These are phyloP conservation scores for Lasius fuliginosus DNA, from an alignment of 2,888 invertebrate species.

Conservation along the genomic window DNA sequence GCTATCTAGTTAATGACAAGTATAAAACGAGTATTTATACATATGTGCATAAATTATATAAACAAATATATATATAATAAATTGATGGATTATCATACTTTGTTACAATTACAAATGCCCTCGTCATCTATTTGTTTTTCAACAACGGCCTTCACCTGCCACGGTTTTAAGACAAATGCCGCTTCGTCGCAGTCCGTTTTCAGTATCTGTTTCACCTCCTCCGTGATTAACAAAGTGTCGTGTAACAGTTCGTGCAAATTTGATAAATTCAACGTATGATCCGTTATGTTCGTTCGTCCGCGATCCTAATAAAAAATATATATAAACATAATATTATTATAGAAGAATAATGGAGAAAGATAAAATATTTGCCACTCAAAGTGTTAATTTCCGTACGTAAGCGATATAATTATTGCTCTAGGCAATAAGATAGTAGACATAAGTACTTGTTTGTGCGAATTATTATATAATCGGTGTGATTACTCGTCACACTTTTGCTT, in stretches of 20 bases:
- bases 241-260: constrained; percentile 74
- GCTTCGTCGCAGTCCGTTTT: constrained; percentile 81
- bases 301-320: constrained; percentile 60
- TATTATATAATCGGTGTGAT: constrained; percentile 1
- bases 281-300: constrained; percentile 33
- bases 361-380: constrained; percentile 70
- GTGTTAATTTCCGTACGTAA: constrained; percentile 74
- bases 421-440: neutral
- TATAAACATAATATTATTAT: constrained; percentile 39
- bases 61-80: constrained; percentile 7
- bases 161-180: constrained; percentile 80
- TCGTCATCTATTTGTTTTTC: constrained; percentile 72
- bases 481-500: constrained; percentile 2
- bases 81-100: constrained; percentile 74
- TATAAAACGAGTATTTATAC: constrained; percentile 5
- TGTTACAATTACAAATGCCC: constrained; percentile 78
- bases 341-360: constrained; percentile 36
- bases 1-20: constrained; percentile 46
- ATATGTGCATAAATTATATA: constrained; percentile 6
- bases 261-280: constrained; percentile 67
- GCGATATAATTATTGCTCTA: neutral
- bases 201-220: constrained; percentile 77
- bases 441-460: constrained; percentile 2
- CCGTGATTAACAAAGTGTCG: constrained; percentile 73
- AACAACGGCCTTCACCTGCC: constrained; percentile 75